Evolutionary conservation across 2,113 vertebrate genomes (phyloP), one percentile per base, ranked within the genome.

Genomic region (Osmerus mordax): DNA sequence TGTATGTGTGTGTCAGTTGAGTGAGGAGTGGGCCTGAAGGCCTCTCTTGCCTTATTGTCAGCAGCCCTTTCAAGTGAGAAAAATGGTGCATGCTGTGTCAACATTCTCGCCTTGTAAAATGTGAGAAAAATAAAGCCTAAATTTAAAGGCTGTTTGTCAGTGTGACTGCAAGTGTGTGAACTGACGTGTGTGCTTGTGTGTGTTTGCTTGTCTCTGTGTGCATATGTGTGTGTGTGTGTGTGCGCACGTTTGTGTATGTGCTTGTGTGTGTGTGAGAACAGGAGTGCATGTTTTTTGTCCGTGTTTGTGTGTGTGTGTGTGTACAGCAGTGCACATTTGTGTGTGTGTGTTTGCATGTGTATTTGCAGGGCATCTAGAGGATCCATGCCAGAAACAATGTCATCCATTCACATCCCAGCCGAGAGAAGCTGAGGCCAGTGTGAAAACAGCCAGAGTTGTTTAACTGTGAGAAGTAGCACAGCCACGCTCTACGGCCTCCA

Each of bases 401-500:
- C 75, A 72, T 11, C 73, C 59, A 71, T 72, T 78, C 69, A 73
- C 61, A 72, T 55, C 23, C 25, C 72, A 70, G 41, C 32, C 1
- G 66, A 71, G 32, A 74, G 59, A 65, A n/a, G 28, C n/a, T 3
- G 47, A 12, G 41, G 4, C 21, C 3, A 36, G 75, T 82, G 84
- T 76, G 73, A 84, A 81, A 77, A 70, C 6, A 61, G 32, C 18
- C 73, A 29, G 4, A 85, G 73, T 62, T 77, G 86, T 90, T 86
- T 89, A 83, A 75, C 76, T 88, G 89, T 76, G 72, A 91, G 71
- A 90, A 89, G 83, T 87, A 78, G 83, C 88, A 81, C 54, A 56
- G 25, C 55, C 6, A 14, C 56, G 76, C 69, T 71, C 73, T 73
- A 71, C 71, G 3, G 4, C 78, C 67, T 80, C 80, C 59, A 86